Percentiles rank a stretch among this genome's conserved stretches.
Evolutionary conservation across 30 jellyfish, hydroid and myxozoan genomes (phyloP).

Genomic region (Mastigias papua): DNA sequence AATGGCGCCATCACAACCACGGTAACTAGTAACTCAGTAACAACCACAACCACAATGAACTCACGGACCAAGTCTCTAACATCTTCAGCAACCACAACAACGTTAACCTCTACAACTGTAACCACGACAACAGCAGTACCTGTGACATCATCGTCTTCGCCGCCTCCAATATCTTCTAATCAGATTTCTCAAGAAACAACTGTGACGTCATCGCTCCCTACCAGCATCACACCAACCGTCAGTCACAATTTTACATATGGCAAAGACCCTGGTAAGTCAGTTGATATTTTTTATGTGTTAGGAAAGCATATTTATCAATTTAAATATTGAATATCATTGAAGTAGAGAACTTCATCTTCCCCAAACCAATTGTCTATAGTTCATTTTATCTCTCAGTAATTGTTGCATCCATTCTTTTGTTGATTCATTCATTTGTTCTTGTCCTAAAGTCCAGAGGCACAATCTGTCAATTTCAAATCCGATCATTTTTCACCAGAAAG

Average conservation of each 20-base stretch:
- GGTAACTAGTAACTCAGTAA: slow-evolving; percentile 2
- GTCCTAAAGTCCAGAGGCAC: no score
- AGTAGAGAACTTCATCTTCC: no score
- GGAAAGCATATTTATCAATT: no score
- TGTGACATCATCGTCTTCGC: slow-evolving; percentile 28
- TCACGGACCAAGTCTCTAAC: slow-evolving; percentile 63
- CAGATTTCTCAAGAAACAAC: neutral
- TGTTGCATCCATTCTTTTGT: no score
- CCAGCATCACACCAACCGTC: neutral
- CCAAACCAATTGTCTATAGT: no score
- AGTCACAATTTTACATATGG: neutral
- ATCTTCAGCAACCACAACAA: slow-evolving; percentile 48
- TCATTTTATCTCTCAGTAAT: no score
- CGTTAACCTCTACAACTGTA: slow-evolving; percentile 7
- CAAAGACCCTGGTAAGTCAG: slow-evolving; percentile 2
- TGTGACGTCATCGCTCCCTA: neutral
- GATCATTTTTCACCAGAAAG: no score
- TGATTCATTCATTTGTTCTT: no score
- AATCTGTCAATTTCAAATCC: no score
- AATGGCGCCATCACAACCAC: slow-evolving; percentile 47
- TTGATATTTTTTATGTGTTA: no score
- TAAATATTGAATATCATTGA: no score
- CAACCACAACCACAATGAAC: slow-evolving; percentile 42
- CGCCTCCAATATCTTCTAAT: slow-evolving; percentile 4
- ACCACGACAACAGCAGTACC: slow-evolving; percentile 8